Evolutionary conservation across 2,797 vertebrate species (phyloP).

Genomic region (Halcyon leucocephala): DNA sequence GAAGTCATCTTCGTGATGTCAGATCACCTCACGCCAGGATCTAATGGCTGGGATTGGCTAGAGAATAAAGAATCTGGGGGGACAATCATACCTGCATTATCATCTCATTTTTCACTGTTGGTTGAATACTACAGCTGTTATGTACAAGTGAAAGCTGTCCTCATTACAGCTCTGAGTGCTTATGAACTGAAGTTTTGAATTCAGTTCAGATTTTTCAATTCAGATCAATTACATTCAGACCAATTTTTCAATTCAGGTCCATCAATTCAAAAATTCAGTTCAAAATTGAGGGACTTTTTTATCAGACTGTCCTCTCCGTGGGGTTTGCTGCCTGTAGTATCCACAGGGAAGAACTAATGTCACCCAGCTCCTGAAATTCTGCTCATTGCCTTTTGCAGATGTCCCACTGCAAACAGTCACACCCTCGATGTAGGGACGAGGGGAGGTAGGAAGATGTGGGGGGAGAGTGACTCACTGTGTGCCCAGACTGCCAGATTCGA

Average conservation of each 20-base stretch:
- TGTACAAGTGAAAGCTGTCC: neutral
- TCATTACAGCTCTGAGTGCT: neutral
- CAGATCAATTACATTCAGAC: no score
- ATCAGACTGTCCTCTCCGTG: neutral
- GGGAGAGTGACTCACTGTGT: slow-evolving; percentile 64
- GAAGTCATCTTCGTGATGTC: neutral
- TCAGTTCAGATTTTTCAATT: neutral
- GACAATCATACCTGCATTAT: no score
- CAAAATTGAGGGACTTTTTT: neutral
- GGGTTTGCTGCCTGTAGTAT: neutral
- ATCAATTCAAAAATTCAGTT: neutral
- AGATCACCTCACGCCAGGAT: neutral
- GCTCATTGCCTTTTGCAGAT: neutral
- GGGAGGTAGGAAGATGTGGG: neutral
- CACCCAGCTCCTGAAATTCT: neutral
- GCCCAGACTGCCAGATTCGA: slow-evolving; percentile 67
- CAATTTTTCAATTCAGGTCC: no score
- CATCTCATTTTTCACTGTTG: neutral
- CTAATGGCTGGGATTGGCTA: neutral
- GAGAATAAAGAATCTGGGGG: neutral
- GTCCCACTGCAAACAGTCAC: slow-evolving; percentile 9
- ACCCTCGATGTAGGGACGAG: neutral
- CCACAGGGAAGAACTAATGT: neutral
- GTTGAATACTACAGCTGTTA: neutral
- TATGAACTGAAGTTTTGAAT: neutral